Evolutionary conservation across 2,797 vertebrate genomes (phyloP).

Genomic region (Xenentodon cancila): DNA sequence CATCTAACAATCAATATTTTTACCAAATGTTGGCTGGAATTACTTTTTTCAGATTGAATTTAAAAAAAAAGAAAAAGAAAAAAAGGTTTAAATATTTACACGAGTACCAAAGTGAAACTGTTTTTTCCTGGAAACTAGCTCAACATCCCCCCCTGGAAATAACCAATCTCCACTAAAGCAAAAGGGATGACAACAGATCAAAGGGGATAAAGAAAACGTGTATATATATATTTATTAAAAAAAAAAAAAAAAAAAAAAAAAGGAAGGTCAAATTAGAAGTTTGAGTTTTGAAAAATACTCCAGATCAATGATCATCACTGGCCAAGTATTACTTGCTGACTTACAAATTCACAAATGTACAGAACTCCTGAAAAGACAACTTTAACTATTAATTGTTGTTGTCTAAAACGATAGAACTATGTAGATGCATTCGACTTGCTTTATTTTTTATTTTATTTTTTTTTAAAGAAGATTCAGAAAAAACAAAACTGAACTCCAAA

Average conservation of each 20-base stretch:
- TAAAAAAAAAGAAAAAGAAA: constrained; percentile 6
- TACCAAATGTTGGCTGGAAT: constrained; percentile 53
- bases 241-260: too few relatives aligned
- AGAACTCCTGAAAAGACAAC: constrained; percentile 12
- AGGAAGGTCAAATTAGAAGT: constrained; percentile 1
- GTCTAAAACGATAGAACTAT: constrained; percentile 9
- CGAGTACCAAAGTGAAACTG: constrained; percentile 33
- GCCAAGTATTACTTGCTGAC: constrained; percentile 17
- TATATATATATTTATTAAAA: too few relatives aligned
- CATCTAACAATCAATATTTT: constrained; percentile 45
- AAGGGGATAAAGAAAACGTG: neutral
- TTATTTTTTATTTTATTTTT: neutral
- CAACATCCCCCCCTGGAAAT: constrained; percentile 9
- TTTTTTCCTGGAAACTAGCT: constrained; percentile 21
- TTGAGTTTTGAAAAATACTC: constrained; percentile 4
- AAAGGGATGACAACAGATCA: constrained; percentile 4
- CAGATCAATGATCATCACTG: constrained; percentile 1
- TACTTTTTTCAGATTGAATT: constrained; percentile 38
- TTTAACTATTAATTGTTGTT: constrained; percentile 1
- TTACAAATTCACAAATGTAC: constrained; percentile 40
- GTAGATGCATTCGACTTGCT: neutral
- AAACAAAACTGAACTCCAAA: constrained; percentile 18
- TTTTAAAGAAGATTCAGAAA: neutral
- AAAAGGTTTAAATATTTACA: constrained; percentile 54
- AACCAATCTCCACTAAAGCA: constrained; percentile 3